Percentiles rank a stretch among this genome's conserved stretches.
Conservation (phyloP, 2,113 vertebrate genomes). For the Anolis sagrei region DNA sequence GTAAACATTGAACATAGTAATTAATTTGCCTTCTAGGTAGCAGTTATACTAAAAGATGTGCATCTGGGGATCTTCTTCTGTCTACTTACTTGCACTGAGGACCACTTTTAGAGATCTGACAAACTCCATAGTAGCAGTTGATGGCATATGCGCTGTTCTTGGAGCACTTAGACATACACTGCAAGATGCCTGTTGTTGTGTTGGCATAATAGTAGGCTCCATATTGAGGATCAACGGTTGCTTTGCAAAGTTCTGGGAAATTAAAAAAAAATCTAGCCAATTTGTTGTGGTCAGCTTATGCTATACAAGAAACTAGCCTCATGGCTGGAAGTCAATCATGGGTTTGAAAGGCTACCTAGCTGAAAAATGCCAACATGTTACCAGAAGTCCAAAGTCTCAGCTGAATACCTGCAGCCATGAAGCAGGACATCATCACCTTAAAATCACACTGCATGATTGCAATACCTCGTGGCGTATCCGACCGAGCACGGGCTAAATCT, state of each 20-base stretch:
- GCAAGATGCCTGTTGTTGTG: neutral
- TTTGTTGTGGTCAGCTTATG: neutral
- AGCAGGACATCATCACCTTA: too few species aligned
- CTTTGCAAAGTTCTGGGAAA: neutral
- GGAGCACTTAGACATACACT: neutral
- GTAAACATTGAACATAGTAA: too few species aligned
- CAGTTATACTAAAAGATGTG: too few species aligned
- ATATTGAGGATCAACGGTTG: too few species aligned
- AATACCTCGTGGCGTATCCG: too few species aligned
- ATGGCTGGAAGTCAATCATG: neutral
- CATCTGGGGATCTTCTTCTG: too few species aligned
- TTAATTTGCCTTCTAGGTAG: too few species aligned
- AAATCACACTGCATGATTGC: too few species aligned
- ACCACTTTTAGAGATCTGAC: neutral
- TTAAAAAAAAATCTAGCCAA: too few species aligned
- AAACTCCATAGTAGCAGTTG: neutral
- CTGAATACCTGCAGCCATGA: too few species aligned
- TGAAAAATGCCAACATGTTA: neutral
- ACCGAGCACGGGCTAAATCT: too few species aligned
- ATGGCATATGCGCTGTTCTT: neutral
- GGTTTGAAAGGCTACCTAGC: neutral
- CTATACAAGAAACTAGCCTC: neutral
- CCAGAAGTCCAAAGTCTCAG: too few species aligned
- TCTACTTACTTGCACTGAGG: slow-evolving; percentile 11
- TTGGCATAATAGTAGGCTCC: neutral